Evolutionary conservation across 1,140 invertebrate species (phyloP), one percentile per base, ranked within the genome.

Genomic region (Bilobella aurantiaca): DNA sequence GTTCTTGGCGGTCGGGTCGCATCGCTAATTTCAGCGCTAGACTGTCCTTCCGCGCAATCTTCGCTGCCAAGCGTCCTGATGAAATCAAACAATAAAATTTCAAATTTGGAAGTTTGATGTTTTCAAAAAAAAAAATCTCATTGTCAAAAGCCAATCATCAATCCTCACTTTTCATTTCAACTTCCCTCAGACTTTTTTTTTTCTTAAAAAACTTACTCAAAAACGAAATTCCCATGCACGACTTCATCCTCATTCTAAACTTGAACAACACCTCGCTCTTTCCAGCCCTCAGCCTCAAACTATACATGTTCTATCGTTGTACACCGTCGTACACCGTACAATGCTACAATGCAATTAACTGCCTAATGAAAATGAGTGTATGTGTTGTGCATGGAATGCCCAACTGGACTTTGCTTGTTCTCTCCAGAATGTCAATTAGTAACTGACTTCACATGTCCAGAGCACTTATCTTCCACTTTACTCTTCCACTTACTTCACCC

Each of bases 1-100:
- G 84, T 78, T 97, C 94, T 79, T 96, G 91, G 42, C 88, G 82
- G 76, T 94, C 87, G 3, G 94, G 94, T 64, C 95, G 82, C 67
- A 96, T 82, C 70, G 91, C 88, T 66, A 98, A 81, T 78, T 98
- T 97, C 74, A 95, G 79, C 60, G 95, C 95, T 72, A 98, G 82
- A 76, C 93, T 97, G 78, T 99, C 95, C 78, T 96, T 95, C 53
- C 94, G 83, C 57, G 92, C 91, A 66, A 98, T 87, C 80, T 96
- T 96, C 56, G 91, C 85, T 71, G 90, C 91, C 68, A 93, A 78
- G 67, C 85, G 82, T 78, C 78, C 81, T 82, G 74, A 34, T 63
- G 37, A 34, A 67, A 65, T 64, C 21, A 67, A 67, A 59, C 58
- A 67, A 27, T 34, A 37, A 53, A 53, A 53, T 53, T n/a, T 53